These are phyloP conservation scores for Perca flavescens DNA, from an alignment of 2,113 vertebrate species.

Conservation along the genomic window DNA sequence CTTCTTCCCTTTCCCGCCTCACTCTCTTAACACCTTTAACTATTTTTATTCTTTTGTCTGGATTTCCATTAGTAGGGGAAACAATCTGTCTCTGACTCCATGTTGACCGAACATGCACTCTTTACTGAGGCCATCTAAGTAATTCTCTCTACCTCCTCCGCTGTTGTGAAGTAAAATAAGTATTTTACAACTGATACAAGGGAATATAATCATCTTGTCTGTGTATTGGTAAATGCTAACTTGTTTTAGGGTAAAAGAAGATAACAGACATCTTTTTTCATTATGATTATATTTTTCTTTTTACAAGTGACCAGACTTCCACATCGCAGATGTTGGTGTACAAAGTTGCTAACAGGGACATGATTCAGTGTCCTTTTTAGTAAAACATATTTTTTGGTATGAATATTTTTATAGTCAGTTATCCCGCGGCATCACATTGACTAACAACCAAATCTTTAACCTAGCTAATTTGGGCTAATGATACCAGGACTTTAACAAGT, in stretches of 20 bases:
- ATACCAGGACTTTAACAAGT: background rate
- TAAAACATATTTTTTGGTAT: too few species aligned
- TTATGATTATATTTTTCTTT: too few species aligned
- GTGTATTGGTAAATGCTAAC: too few species aligned
- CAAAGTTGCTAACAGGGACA: too few species aligned
- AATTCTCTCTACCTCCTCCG: too few species aligned
- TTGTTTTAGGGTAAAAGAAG: background rate
- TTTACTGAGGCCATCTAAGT: background rate
- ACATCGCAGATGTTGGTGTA: too few species aligned
- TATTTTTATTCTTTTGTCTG: slow-evolving; percentile 35
- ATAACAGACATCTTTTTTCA: too few species aligned
- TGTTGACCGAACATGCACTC: background rate
- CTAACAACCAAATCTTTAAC: background rate
- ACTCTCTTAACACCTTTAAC: slow-evolving; percentile 17
- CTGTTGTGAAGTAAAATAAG: background rate
- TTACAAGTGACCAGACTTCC: too few species aligned
- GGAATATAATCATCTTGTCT: background rate
- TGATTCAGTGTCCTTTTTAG: too few species aligned
- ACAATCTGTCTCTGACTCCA: background rate
- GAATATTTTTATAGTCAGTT: too few species aligned
- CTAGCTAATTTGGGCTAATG: background rate
- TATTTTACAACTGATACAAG: background rate
- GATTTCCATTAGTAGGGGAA: slow-evolving; percentile 6
- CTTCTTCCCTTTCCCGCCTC: background rate
- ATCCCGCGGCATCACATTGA: too few species aligned